phyloP scores from a whole-genome alignment of 2,888 invertebrate species.

The Endotricha flammealis region DNA sequence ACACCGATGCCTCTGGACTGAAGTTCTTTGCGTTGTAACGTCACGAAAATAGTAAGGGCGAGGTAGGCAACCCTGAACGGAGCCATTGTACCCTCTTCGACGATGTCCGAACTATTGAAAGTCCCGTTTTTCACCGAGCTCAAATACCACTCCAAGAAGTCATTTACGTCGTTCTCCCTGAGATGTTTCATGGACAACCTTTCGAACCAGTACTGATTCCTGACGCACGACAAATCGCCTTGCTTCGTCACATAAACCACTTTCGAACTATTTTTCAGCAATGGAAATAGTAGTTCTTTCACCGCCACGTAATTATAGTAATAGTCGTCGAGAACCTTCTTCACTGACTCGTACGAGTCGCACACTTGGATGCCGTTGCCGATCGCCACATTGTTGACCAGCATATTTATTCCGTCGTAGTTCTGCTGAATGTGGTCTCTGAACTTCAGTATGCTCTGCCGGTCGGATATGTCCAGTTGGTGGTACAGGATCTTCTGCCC shows the following conservation, averaged over 20 bases:
- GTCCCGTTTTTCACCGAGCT: conserved; percentile 29
- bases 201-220: conserved; percentile 19
- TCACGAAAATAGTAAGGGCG: conserved; percentile 77
- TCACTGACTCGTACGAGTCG: conserved; percentile 46
- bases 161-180: conserved; percentile 23
- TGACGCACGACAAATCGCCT: conserved; percentile 61
- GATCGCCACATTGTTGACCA: conserved; percentile 83
- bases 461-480: conserved; percentile 80
- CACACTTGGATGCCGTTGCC: conserved; percentile 58
- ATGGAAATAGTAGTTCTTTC: conserved; percentile 79
- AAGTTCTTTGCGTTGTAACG: conserved; percentile 35
- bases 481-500: neutral
- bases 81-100: conserved; percentile 65
- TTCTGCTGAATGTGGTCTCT: conserved; percentile 64
- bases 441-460: conserved; percentile 71
- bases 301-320: conserved; percentile 73
- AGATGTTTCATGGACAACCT: conserved; percentile 19
- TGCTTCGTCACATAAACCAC: conserved; percentile 82
- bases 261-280: conserved; percentile 78
- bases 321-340: conserved; percentile 78
- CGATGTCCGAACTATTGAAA: conserved; percentile 14
- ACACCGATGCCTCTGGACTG: conserved; percentile 36
- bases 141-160: conserved; percentile 79
- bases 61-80: conserved; percentile 81
- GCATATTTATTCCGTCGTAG: conserved; percentile 80